Evolutionary conservation across 2,888 invertebrate genomes (phyloP).

Genomic region (Chloroclystis v-ata): DNA sequence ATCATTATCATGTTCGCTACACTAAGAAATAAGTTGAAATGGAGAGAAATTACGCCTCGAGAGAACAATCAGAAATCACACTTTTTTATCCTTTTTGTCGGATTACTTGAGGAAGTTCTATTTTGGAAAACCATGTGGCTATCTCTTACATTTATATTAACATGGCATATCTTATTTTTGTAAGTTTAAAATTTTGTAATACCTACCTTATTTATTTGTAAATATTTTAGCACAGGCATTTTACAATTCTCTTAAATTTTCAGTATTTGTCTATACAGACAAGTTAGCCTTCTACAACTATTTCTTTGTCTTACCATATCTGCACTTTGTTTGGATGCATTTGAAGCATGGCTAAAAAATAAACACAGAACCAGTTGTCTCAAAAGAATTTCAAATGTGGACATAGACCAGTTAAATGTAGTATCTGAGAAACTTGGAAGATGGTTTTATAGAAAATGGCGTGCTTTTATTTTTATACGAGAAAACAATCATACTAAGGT

Average conservation of each 20-base stretch:
- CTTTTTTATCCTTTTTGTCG: slow-evolving; percentile 49
- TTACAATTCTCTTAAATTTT: slow-evolving; percentile 26
- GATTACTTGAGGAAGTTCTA: slow-evolving; percentile 63
- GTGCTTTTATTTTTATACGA: slow-evolving; percentile 53
- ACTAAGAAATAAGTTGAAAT: slow-evolving; percentile 52
- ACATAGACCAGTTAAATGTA: slow-evolving; percentile 42
- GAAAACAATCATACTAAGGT: slow-evolving; percentile 69
- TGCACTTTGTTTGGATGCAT: slow-evolving; percentile 52
- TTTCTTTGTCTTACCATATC: slow-evolving; percentile 43
- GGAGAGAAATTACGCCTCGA: slow-evolving; percentile 42
- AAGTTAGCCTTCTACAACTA: slow-evolving; percentile 56
- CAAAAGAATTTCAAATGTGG: slow-evolving; percentile 49
- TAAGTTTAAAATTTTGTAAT: slow-evolving; percentile 50
- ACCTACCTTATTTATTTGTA: too few species aligned
- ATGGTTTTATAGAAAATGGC: slow-evolving; percentile 46
- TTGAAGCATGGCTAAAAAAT: slow-evolving; percentile 65
- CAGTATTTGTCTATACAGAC: slow-evolving; percentile 54
- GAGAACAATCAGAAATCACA: slow-evolving; percentile 46
- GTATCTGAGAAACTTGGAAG: slow-evolving; percentile 33
- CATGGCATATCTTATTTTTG: slow-evolving; percentile 54
- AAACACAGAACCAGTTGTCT: slow-evolving; percentile 65
- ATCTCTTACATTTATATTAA: slow-evolving; percentile 52
- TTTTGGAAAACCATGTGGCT: slow-evolving; percentile 67
- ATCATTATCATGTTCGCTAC: slow-evolving; percentile 52
- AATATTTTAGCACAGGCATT: too few species aligned